phyloP scores from a whole-genome alignment of 2,888 invertebrate genomes.

The Tanypteryx hageni region DNA sequence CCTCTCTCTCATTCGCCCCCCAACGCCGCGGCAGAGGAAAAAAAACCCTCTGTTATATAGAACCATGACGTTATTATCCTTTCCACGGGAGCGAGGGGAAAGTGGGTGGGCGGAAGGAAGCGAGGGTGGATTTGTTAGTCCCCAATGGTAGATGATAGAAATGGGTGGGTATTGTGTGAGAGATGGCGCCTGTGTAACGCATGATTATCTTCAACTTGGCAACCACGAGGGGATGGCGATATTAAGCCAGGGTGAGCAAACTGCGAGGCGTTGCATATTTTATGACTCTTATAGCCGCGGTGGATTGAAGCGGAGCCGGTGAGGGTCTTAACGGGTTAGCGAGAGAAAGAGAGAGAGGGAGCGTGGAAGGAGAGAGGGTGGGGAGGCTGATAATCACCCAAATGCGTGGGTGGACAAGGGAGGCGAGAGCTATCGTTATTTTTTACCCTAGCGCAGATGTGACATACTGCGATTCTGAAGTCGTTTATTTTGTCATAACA shows the following conservation, averaged over 20 bases:
- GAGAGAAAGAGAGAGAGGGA: background rate
- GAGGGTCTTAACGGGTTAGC: slow-evolving; percentile 57
- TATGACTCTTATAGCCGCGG: slow-evolving; percentile 55
- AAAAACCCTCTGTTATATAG: slow-evolving; percentile 37
- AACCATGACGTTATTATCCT: slow-evolving; percentile 19
- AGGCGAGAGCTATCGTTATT: background rate
- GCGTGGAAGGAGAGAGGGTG: background rate
- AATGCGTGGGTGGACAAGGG: background rate
- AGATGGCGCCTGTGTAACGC: slow-evolving; percentile 22
- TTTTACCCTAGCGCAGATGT: slow-evolving; percentile 27
- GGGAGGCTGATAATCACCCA: slow-evolving; percentile 21
- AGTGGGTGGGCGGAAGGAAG: background rate
- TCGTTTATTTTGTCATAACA: slow-evolving; percentile 25
- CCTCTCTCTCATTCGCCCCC: background rate
- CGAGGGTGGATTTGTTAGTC: background rate
- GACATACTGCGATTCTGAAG: slow-evolving; percentile 44
- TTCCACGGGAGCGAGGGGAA: background rate
- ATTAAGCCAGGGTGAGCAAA: slow-evolving; percentile 3
- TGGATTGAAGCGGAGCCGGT: slow-evolving; percentile 35
- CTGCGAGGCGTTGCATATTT: slow-evolving; percentile 52
- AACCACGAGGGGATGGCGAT: slow-evolving; percentile 33
- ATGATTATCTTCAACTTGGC: slow-evolving; percentile 58
- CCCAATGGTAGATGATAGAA: background rate
- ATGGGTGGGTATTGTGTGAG: background rate
- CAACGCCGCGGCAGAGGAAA: background rate